A percentile compares a stretch with the other conserved stretches of the same genome.
Conservation (phyloP, 2,888 invertebrate species). For the Choreutis nemorana region DNA sequence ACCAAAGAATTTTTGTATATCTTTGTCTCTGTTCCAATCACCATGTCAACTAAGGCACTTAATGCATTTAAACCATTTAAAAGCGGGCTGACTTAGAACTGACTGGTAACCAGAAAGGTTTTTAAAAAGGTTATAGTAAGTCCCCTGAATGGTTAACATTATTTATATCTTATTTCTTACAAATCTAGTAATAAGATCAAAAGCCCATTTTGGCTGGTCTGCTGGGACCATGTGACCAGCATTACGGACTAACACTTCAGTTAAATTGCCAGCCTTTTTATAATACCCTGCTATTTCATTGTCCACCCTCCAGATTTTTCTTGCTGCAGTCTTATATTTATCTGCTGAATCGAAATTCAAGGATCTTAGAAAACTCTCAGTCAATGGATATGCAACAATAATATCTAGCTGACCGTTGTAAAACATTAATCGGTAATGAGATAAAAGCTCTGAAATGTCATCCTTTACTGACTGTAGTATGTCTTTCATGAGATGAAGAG, state of each 20-base stretch:
- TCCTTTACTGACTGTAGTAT: conserved; percentile 66
- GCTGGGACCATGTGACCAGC: conserved; percentile 79
- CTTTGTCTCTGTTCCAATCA: too few relatives aligned
- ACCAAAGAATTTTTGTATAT: too few relatives aligned
- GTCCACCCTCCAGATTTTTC: conserved; percentile 72
- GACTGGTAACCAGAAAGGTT: too few relatives aligned
- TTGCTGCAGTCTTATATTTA: conserved; percentile 68
- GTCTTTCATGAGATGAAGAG: conserved; percentile 58
- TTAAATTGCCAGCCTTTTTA: conserved; percentile 73
- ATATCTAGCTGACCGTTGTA: conserved; percentile 76
- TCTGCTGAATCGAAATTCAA: conserved; percentile 70
- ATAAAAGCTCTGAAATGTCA: conserved; percentile 42
- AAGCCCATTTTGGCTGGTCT: conserved; percentile 67
- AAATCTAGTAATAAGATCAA: conserved; percentile 65
- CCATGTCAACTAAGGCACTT: too few relatives aligned
- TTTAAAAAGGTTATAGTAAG: too few relatives aligned
- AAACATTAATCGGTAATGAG: conserved; percentile 62
- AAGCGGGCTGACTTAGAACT: too few relatives aligned
- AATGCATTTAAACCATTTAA: too few relatives aligned
- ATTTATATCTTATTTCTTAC: conserved; percentile 29
- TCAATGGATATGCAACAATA: conserved; percentile 67
- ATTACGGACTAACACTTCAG: conserved; percentile 75
- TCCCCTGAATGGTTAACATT: too few relatives aligned
- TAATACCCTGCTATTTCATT: conserved; percentile 76
- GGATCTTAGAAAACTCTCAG: conserved; percentile 71